Evolutionary conservation across 2,888 invertebrate species (phyloP).

Genomic region (Trichopoda pennipes): DNA sequence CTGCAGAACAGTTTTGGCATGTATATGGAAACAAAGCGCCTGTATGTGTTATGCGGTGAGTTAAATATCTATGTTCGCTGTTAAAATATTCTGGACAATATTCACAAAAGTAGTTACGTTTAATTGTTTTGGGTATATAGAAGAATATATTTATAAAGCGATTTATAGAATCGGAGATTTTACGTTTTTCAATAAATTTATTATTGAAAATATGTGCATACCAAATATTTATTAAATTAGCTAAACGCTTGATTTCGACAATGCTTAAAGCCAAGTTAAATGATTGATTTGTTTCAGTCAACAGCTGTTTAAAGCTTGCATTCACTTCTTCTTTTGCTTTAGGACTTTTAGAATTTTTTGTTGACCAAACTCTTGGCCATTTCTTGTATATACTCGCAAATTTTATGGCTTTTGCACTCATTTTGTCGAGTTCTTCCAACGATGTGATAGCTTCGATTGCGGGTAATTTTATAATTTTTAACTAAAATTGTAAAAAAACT

Average conservation of each 20-base stretch:
- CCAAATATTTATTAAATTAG: slow-evolving; percentile 73
- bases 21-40: slow-evolving; percentile 45
- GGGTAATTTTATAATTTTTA: slow-evolving; percentile 67
- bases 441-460: slow-evolving; percentile 66
- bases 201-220: slow-evolving; percentile 59
- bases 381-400: slow-evolving; percentile 68
- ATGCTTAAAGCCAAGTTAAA: slow-evolving; percentile 35
- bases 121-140: slow-evolving; percentile 71
- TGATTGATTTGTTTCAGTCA: slow-evolving; percentile 60
- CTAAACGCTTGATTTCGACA: slow-evolving; percentile 71
- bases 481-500: slow-evolving; percentile 60
- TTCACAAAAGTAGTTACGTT: slow-evolving; percentile 72
- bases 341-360: slow-evolving; percentile 28
- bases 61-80: slow-evolving; percentile 66
- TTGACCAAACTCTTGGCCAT: slow-evolving; percentile 68
- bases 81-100: slow-evolving; percentile 70
- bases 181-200: slow-evolving; percentile 69
- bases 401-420: slow-evolving; percentile 67
- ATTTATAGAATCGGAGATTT: slow-evolving; percentile 38
- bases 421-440: slow-evolving; percentile 61
- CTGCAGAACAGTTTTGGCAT: slow-evolving; percentile 35
- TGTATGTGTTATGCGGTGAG: slow-evolving; percentile 69
- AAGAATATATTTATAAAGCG: slow-evolving; percentile 70
- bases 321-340: slow-evolving; percentile 21
- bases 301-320: slow-evolving; percentile 54